A percentile compares a stretch with the other conserved stretches of the same genome.
phyloP scores from a whole-genome alignment of 2,888 invertebrate species.

The Drosophila eohydei region DNA sequence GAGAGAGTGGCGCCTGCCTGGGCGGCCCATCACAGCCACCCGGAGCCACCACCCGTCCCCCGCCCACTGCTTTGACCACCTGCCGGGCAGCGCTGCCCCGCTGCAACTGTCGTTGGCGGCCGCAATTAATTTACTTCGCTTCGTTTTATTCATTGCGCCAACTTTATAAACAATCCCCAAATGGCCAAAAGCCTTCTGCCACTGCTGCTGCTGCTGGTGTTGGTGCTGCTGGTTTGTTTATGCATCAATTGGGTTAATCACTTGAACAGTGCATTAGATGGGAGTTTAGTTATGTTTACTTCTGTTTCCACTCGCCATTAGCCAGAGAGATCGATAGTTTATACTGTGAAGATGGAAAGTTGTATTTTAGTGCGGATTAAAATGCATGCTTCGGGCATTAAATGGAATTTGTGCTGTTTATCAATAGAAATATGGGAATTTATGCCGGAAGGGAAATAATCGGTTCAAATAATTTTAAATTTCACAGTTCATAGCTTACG shows the following conservation, averaged over 20 bases:
- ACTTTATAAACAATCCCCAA: conserved; percentile 61
- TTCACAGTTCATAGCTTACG: neutral
- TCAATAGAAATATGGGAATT: neutral
- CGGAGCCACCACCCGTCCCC: conserved; percentile 4
- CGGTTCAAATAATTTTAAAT: neutral
- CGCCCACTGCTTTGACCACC: conserved; percentile 51
- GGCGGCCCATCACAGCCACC: conserved; percentile 22
- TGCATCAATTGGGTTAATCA: conserved; percentile 68
- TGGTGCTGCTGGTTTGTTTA: conserved; percentile 56
- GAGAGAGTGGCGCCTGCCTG: conserved; percentile 58
- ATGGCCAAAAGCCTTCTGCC: conserved; percentile 25
- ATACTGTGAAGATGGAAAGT: neutral
- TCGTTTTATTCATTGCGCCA: conserved; percentile 39
- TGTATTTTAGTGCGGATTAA: conserved; percentile 14
- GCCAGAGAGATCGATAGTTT: conserved; percentile 26
- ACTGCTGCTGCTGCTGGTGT: conserved; percentile 8
- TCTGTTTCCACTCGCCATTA: conserved; percentile 4
- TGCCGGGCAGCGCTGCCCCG: conserved; percentile 46
- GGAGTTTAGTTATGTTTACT: conserved; percentile 31
- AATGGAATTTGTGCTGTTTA: neutral
- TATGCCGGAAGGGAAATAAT: neutral
- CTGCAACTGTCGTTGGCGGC: conserved; percentile 59
- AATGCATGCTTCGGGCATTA: neutral
- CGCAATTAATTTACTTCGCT: conserved; percentile 71
- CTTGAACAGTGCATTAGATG: conserved; percentile 30